Evolutionary conservation across 1,140 invertebrate species (phyloP).

Genomic region (Sarcophaga peregrina): DNA sequence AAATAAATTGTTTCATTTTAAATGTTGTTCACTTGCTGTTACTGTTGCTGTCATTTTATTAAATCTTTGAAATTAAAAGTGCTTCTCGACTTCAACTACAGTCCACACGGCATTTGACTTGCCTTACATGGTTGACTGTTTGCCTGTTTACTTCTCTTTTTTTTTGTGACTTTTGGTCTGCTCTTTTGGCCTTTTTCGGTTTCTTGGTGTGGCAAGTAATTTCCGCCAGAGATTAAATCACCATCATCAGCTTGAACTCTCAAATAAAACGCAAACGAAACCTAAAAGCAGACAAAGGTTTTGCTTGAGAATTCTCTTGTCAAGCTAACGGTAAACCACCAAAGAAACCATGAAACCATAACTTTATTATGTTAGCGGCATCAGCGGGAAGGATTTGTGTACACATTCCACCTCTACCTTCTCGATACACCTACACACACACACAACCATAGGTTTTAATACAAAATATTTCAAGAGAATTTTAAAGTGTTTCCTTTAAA

Average conservation of each 20-base stretch:
- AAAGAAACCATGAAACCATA: constrained; percentile 16
- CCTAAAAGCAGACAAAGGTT: background rate
- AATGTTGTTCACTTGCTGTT: background rate
- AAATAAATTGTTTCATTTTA: background rate
- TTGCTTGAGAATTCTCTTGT: background rate
- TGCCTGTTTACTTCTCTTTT: background rate
- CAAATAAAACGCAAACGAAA: background rate
- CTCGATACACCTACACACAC: background rate
- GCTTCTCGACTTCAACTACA: too few species aligned
- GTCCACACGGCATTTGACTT: too few species aligned
- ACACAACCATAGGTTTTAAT: background rate
- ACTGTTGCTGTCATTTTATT: background rate
- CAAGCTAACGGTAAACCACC: constrained; percentile 11
- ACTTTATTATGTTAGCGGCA: too few species aligned
- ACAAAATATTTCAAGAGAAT: background rate
- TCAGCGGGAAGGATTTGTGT: too few species aligned
- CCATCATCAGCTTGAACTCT: background rate
- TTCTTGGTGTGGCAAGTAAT: constrained; percentile 8
- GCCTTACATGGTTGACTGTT: background rate
- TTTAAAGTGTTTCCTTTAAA: too few species aligned
- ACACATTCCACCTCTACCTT: background rate
- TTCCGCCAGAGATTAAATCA: constrained; percentile 33
- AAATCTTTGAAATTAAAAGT: background rate
- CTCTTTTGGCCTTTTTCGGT: background rate
- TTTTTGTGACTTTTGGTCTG: background rate